Conservation (phyloP, 2,888 invertebrate genomes). For the Entomobrya multifasciata region DNA sequence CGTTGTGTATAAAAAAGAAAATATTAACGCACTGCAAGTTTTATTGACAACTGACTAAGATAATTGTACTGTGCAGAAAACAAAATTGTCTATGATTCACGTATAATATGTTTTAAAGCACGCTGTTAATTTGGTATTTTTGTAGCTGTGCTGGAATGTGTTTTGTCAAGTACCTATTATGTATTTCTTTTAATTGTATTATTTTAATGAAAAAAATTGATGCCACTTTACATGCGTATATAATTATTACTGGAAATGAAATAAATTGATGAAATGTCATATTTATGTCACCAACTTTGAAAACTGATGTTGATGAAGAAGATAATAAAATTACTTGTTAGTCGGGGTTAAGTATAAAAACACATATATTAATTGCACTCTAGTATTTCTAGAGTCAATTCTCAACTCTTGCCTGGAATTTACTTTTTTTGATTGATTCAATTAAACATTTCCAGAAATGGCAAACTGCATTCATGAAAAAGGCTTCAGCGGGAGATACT, state of each 20-base stretch:
- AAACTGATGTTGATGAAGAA: constrained; percentile 64
- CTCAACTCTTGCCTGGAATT: neutral
- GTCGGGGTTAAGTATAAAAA: constrained; percentile 56
- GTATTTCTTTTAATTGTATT: constrained; percentile 64
- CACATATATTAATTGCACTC: neutral
- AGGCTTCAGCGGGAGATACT: too few relatives aligned
- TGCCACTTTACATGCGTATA: constrained; percentile 67
- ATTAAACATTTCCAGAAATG: too few relatives aligned
- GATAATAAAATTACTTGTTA: constrained; percentile 66
- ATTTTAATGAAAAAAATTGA: constrained; percentile 66
- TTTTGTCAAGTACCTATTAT: constrained; percentile 62
- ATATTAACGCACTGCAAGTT: constrained; percentile 37
- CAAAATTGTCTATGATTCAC: constrained; percentile 23
- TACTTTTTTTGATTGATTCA: too few relatives aligned
- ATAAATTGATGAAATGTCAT: constrained; percentile 69
- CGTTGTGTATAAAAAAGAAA: constrained; percentile 35
- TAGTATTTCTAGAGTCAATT: neutral
- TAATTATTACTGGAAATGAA: constrained; percentile 44
- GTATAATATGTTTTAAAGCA: constrained; percentile 36
- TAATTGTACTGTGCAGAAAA: neutral
- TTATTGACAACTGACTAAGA: constrained; percentile 36
- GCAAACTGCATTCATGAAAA: too few relatives aligned
- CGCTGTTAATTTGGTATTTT: constrained; percentile 66
- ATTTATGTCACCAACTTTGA: constrained; percentile 70
- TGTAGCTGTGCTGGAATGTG: constrained; percentile 62